Conservation (phyloP, 2,797 vertebrate genomes). For the Garrulus glandarius region DNA sequence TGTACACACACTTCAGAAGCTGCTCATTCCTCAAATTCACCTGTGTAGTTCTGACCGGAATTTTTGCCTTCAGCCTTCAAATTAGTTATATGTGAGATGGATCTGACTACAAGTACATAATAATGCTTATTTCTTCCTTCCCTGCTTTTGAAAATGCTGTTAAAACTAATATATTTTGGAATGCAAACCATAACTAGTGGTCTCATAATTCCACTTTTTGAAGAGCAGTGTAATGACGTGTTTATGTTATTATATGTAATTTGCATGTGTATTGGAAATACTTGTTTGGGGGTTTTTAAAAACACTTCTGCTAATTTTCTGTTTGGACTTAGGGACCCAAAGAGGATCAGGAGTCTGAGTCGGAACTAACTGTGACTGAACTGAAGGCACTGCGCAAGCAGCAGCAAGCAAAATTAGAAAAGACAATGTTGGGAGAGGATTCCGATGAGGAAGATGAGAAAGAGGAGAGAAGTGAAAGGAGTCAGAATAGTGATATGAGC, state of each 20-base stretch:
- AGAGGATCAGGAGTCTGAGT: constrained; percentile 91
- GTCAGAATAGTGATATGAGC: constrained; percentile 79
- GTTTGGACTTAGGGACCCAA: constrained; percentile 85
- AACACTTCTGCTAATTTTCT: background rate
- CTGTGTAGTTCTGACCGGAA: accelerated
- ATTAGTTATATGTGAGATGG: background rate
- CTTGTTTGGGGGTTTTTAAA: background rate
- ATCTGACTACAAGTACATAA: background rate
- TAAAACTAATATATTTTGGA: background rate
- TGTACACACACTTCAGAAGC: accelerated
- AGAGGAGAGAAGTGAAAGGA: constrained; percentile 48
- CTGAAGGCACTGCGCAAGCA: constrained; percentile 84
- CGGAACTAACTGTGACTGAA: constrained; percentile 89
- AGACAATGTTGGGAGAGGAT: constrained; percentile 90
- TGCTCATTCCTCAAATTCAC: accelerated
- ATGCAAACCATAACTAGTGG: background rate
- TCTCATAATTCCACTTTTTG: background rate
- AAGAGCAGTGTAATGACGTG: background rate
- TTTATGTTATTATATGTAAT: background rate
- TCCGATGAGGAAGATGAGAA: constrained; percentile 83
- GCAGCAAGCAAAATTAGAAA: constrained; percentile 86
- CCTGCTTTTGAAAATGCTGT: background rate
- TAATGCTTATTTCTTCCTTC: accelerated
- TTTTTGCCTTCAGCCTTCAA: background rate
- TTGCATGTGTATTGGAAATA: background rate